A percentile compares a stretch with the other conserved stretches of the same genome.
These are phyloP conservation scores for Rhogogaster chlorosoma DNA, from an alignment of 2,888 invertebrate genomes.

Conservation along the genomic window DNA sequence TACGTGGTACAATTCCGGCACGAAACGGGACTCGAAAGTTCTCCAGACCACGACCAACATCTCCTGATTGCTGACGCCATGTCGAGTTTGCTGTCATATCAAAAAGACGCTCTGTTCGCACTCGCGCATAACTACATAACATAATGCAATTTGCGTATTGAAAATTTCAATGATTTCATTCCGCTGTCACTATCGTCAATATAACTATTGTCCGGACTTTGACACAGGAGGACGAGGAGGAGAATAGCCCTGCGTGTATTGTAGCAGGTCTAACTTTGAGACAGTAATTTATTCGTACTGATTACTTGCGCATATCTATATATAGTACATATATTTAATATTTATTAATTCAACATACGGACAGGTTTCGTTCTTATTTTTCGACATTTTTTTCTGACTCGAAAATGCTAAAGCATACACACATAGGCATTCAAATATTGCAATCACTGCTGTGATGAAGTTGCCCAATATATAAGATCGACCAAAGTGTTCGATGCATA, in stretches of 20 bases:
- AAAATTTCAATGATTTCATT: neutral
- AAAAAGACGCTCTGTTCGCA: neutral
- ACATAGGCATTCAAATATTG: neutral
- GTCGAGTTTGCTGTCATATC: neutral
- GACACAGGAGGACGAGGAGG: neutral
- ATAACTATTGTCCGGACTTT: neutral
- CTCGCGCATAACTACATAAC: neutral
- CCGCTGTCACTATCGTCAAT: slow-evolving; percentile 12
- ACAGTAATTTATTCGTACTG: neutral
- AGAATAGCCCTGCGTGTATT: neutral
- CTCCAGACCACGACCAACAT: neutral
- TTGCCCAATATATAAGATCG: neutral
- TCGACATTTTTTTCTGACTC: neutral
- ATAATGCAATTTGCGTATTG: neutral
- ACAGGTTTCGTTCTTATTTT: neutral
- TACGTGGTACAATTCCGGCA: neutral
- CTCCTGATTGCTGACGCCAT: neutral
- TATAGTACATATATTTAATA: neutral
- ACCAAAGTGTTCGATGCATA: neutral
- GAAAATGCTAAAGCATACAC: neutral
- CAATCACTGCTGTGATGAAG: neutral
- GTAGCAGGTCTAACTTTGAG: neutral
- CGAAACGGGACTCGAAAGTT: neutral
- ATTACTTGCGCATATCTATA: neutral
- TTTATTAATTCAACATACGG: neutral